Percentiles rank a stretch among this genome's conserved stretches.
Evolutionary conservation across 2,797 vertebrate species (phyloP).

Genomic region (Argyrosomus regius): DNA sequence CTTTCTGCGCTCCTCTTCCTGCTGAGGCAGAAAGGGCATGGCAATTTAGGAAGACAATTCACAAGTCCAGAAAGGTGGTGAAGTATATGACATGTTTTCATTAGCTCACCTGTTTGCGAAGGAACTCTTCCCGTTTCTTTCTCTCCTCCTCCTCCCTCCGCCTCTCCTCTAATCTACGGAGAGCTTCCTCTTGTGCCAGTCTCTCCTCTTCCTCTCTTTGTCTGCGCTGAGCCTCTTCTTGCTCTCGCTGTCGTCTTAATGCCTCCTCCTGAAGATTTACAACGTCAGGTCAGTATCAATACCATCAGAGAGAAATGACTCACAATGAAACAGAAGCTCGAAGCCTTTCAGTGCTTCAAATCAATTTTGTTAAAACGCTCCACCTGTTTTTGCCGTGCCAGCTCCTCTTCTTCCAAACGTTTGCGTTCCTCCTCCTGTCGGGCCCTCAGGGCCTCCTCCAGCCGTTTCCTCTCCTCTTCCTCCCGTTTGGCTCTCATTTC

Average conservation of each 20-base stretch:
- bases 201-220: conserved; percentile 92
- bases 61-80: background rate
- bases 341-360: background rate
- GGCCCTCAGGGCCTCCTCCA: conserved; percentile 91
- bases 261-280: conserved; percentile 89
- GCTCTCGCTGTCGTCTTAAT: conserved; percentile 91
- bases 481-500: conserved; percentile 96
- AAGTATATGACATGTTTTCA: background rate
- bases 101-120: conserved; percentile 92
- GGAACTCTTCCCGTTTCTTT: conserved; percentile 92
- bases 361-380: background rate
- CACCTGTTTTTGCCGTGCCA: conserved; percentile 93
- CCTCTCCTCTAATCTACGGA: conserved; percentile 91
- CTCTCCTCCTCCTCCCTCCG: conserved; percentile 92
- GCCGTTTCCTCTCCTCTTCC: conserved; percentile 93
- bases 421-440: conserved; percentile 93
- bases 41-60: background rate
- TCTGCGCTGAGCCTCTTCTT: conserved; percentile 91
- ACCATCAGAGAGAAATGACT: background rate
- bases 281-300: conserved; percentile 28
- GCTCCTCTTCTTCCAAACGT: conserved; percentile 90
- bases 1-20: conserved; percentile 88
- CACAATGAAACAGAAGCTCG: background rate
- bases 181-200: conserved; percentile 93
- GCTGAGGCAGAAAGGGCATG: conserved; percentile 14